Conservation (phyloP, 2,797 vertebrate species). For the Clarias pachynema region DNA sequence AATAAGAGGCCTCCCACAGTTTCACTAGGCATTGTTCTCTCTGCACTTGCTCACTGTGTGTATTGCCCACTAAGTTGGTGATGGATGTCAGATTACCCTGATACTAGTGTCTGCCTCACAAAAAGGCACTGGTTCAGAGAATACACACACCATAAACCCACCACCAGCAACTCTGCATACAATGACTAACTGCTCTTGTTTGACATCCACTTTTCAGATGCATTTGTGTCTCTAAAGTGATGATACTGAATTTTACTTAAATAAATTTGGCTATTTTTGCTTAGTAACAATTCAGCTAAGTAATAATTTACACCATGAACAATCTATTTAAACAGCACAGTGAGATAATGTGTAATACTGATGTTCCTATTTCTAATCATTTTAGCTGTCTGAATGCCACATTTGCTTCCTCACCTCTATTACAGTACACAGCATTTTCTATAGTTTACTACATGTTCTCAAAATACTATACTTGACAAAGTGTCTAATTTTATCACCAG, state of each 20-base stretch:
- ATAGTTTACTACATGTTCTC: neutral
- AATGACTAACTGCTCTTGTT: slow-evolving; percentile 44
- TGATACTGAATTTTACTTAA: neutral
- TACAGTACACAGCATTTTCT: slow-evolving; percentile 18
- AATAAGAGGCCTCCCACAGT: slow-evolving; percentile 70
- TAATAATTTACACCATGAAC: neutral
- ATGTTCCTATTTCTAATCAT: neutral
- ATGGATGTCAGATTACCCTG: slow-evolving; percentile 75
- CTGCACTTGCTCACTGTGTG: slow-evolving; percentile 68
- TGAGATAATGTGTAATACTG: neutral
- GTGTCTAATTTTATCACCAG: neutral
- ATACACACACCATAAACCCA: slow-evolving; percentile 59
- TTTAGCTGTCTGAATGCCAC: too few species aligned
- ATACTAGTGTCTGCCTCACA: slow-evolving; percentile 66
- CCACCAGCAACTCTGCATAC: slow-evolving; percentile 50
- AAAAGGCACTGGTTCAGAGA: slow-evolving; percentile 63
- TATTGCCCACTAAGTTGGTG: slow-evolving; percentile 71
- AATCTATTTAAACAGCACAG: neutral
- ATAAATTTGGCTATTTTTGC: neutral
- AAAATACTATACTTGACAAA: neutral
- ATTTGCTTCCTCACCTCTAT: slow-evolving; percentile 40
- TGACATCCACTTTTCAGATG: slow-evolving; percentile 52
- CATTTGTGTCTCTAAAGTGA: slow-evolving; percentile 44
- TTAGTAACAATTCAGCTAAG: neutral
- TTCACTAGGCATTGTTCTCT: slow-evolving; percentile 68